Evolutionary conservation across 2,888 invertebrate genomes (phyloP).

Genomic region (Conomelus anceps): DNA sequence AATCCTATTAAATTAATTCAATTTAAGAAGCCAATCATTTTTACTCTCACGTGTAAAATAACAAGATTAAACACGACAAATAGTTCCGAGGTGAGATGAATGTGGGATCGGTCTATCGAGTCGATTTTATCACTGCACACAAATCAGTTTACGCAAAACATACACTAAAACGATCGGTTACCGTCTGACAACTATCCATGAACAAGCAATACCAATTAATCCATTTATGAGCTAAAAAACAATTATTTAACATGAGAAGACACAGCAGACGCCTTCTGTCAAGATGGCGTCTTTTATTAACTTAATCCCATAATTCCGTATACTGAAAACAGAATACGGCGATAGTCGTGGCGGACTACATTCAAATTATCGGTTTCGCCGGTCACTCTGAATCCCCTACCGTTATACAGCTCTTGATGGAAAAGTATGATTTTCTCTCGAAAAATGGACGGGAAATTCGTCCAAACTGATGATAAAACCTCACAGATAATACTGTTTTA

Average conservation of each 20-base stretch:
- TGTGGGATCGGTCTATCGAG: conserved; percentile 12
- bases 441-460: neutral
- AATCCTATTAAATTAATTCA: conserved; percentile 73
- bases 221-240: conserved; percentile 44
- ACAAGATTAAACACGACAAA: conserved; percentile 59
- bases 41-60: conserved; percentile 58
- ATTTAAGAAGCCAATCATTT: conserved; percentile 67
- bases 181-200: conserved; percentile 25
- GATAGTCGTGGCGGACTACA: conserved; percentile 9
- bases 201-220: conserved; percentile 25
- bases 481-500: neutral
- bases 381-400: neutral
- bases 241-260: conserved; percentile 46
- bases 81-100: conserved; percentile 28
- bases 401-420: neutral
- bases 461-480: neutral
- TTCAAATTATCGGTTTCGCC: neutral
- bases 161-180: conserved; percentile 16
- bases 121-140: conserved; percentile 20
- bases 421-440: neutral
- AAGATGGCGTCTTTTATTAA: conserved; percentile 54
- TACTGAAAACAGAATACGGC: conserved; percentile 24
- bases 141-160: conserved; percentile 23
- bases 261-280: conserved; percentile 65
- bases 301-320: conserved; percentile 33